Evolutionary conservation across 2,113 vertebrate genomes (phyloP), one percentile per base, ranked within the genome.

Genomic region (Melanerpes formicivorus): DNA sequence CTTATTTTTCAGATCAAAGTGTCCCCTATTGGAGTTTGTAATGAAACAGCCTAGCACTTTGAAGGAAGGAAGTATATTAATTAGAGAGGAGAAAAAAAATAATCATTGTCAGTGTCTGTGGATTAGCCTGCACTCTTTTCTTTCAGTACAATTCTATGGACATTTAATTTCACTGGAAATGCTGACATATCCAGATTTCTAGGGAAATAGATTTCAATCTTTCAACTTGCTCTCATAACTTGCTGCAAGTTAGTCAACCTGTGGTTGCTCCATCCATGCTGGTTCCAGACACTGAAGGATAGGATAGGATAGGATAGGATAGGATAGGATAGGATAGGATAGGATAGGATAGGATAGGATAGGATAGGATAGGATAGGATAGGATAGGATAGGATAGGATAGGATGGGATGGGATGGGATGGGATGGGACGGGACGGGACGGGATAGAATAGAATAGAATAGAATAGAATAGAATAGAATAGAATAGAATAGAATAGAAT

Each of bases 1-100:
- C 65, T 86, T 67, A 69, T 90, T 90, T 94, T 88, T 83, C 23
- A 95, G 85, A 96, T 94, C 92, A 95, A 93, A 95, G 93, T 78
- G 40, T 72, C 88, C 73, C 56, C 54, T 88, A 25, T 67, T 88
- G 88, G 58, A 90, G 92, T 78, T 95, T 30, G 22, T 65, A 84
- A 72, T 88, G 88, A 91, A 95, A 72, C 54, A 88, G 76, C n/a
- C 56, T 17, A 71, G 62, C 32, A 56, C 93, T 93, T 95, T 95
- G 92, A 95, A 94, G 91, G 93, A 89, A 66, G 90, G 93, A 90
- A 72, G 54, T 78, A 4, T 23, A 86, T 90, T 94, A 95, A 96
- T 91, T 88, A 48, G 55, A 76, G 44, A 11, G n/a, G 16, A 5
- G 6, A 9, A 37, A 54, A 59, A 46, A 40, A 8, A 13, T 22